phyloP scores from a whole-genome alignment of 2,888 invertebrate species.

The Gibbula magus region DNA sequence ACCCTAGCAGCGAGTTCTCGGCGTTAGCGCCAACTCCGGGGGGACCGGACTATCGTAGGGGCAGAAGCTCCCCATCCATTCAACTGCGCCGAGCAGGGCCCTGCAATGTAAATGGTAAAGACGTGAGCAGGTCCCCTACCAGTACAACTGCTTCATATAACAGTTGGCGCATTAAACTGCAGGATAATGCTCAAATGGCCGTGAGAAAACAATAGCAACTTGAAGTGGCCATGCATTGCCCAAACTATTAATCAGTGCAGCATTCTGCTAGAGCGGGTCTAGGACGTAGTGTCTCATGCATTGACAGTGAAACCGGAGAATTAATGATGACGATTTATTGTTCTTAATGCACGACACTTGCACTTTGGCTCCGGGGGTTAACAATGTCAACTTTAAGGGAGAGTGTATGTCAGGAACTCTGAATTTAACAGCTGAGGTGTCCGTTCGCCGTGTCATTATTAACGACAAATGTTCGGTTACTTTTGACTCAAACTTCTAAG shows the following conservation, averaged over 20 bases:
- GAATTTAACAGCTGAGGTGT: no score
- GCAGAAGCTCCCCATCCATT: background rate
- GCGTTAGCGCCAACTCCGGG: background rate
- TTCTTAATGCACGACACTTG: background rate
- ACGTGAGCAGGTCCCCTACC: no score
- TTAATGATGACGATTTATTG: background rate
- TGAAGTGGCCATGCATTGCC: background rate
- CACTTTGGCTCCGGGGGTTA: no score
- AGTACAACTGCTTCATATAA: background rate
- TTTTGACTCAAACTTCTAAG: no score
- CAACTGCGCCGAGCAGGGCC: background rate
- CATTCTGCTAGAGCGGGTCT: background rate
- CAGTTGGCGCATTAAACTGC: background rate
- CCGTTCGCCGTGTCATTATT: no score
- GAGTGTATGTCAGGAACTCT: no score
- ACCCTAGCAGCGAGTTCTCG: background rate
- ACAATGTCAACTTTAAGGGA: no score
- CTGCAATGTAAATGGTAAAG: background rate
- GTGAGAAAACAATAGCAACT: background rate
- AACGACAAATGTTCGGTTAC: no score
- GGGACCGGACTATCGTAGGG: background rate
- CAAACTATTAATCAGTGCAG: background rate
- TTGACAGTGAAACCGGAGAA: background rate
- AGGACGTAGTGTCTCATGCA: background rate
- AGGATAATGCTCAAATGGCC: background rate